phyloP scores from a whole-genome alignment of 2,113 vertebrate species.

The Leptobrachium leishanense region DNA sequence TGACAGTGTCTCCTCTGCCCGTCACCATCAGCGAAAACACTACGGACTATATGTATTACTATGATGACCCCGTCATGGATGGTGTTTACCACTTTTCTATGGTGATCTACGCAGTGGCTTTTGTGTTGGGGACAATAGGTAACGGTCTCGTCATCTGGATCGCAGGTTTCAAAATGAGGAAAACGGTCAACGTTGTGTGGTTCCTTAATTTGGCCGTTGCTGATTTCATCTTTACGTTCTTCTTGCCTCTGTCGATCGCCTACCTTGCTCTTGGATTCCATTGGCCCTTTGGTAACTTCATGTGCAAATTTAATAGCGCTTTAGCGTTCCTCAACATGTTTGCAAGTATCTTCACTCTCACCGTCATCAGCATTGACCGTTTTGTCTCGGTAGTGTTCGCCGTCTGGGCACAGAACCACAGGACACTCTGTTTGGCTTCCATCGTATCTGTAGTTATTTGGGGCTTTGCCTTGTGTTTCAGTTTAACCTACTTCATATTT shows the following conservation, averaged over 20 bases:
- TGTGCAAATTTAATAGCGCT: slow-evolving; percentile 83
- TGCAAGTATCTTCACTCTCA: slow-evolving; percentile 83
- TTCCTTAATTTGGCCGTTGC: slow-evolving; percentile 82
- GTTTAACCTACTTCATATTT: slow-evolving; percentile 78
- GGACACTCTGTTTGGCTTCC: slow-evolving; percentile 70
- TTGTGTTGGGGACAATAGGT: slow-evolving; percentile 82
- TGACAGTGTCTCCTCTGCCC: slow-evolving; percentile 67
- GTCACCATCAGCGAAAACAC: slow-evolving; percentile 45
- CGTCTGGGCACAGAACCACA: slow-evolving; percentile 79
- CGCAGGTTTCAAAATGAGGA: slow-evolving; percentile 79
- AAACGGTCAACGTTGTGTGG: slow-evolving; percentile 79
- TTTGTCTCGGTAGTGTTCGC: slow-evolving; percentile 79
- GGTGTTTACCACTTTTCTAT: neutral
- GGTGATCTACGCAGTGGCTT: slow-evolving; percentile 70
- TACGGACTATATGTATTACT: too few species aligned
- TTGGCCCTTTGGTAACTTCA: slow-evolving; percentile 84
- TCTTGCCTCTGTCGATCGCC: slow-evolving; percentile 76
- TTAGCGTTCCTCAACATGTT: slow-evolving; percentile 85
- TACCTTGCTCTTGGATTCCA: slow-evolving; percentile 80
- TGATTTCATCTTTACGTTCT: slow-evolving; percentile 81
- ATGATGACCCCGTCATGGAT: too few species aligned
- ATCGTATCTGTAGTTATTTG: slow-evolving; percentile 71
- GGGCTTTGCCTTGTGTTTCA: slow-evolving; percentile 76
- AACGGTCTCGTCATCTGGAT: slow-evolving; percentile 90
- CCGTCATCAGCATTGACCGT: slow-evolving; percentile 83